Percentiles rank a stretch among this genome's conserved stretches.
Evolutionary conservation across 2,113 vertebrate species (phyloP).

Genomic region (Mixornis gularis): DNA sequence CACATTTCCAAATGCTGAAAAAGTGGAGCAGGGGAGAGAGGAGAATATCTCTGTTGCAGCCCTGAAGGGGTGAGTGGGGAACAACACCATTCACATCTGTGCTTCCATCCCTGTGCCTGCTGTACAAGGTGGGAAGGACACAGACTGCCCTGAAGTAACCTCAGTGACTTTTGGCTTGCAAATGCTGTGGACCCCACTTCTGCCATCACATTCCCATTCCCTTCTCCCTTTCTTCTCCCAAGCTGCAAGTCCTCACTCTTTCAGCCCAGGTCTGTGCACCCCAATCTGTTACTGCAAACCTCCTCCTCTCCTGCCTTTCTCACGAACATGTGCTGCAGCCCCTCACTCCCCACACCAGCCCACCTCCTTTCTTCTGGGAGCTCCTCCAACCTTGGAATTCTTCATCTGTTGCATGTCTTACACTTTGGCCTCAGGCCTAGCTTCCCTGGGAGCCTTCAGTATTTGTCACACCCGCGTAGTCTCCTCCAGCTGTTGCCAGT

Average conservation of each 20-base stretch:
- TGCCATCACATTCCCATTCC: not conserved
- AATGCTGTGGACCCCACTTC: not conserved
- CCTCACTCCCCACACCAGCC: not conserved
- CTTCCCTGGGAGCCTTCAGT: not conserved
- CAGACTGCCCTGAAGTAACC: not conserved
- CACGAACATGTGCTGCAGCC: not conserved
- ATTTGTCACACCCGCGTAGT: fast-evolving
- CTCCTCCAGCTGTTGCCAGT: not conserved
- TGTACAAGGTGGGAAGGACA: not conserved
- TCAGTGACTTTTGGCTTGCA: not conserved
- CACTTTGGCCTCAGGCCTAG: not conserved
- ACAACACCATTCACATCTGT: fast-evolving
- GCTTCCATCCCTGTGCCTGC: not conserved
- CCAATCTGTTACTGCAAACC: not conserved
- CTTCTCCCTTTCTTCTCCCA: not conserved
- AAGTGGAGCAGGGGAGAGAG: not conserved
- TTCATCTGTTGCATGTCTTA: not conserved
- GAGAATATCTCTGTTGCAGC: not conserved
- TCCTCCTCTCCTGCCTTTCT: not conserved
- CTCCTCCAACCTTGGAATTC: not conserved
- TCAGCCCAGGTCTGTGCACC: fast-evolving
- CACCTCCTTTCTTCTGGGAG: not conserved
- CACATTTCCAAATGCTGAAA: not conserved
- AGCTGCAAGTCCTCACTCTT: not conserved
- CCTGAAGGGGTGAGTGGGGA: not conserved